phyloP scores from a whole-genome alignment of 2,797 vertebrate genomes.

The Gymnothorax reevesii region DNA sequence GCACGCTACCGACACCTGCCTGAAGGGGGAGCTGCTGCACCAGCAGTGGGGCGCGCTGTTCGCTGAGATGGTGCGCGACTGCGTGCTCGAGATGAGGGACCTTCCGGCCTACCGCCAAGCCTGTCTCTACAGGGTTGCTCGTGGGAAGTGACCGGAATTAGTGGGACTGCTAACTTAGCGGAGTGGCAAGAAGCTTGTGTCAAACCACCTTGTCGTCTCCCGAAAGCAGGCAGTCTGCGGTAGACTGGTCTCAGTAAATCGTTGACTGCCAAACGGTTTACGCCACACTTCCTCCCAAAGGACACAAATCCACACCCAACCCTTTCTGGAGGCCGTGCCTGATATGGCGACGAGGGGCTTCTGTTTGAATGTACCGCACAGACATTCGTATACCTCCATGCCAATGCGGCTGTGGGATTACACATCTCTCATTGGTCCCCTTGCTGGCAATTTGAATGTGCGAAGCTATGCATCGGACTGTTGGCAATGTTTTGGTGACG shows the following conservation, averaged over 20 bases:
- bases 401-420: background rate
- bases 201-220: background rate
- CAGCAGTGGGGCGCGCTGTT: conserved; percentile 95
- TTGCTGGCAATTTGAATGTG: background rate
- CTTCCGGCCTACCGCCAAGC: conserved; percentile 80
- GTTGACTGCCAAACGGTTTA: background rate
- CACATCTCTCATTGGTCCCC: background rate
- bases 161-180: no score
- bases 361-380: background rate
- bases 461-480: background rate
- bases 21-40: conserved; percentile 89
- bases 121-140: conserved; percentile 73
- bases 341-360: background rate
- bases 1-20: conserved; percentile 84
- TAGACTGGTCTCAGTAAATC: background rate
- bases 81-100: conserved; percentile 88
- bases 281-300: background rate
- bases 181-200: background rate
- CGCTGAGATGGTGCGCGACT: conserved; percentile 91
- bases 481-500: background rate
- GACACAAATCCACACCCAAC: background rate
- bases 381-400: background rate
- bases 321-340: background rate
- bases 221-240: background rate
- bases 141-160: conserved; percentile 38